Conservation (phyloP, 2,113 vertebrate species). For the Campylomormyrus numenius region DNA sequence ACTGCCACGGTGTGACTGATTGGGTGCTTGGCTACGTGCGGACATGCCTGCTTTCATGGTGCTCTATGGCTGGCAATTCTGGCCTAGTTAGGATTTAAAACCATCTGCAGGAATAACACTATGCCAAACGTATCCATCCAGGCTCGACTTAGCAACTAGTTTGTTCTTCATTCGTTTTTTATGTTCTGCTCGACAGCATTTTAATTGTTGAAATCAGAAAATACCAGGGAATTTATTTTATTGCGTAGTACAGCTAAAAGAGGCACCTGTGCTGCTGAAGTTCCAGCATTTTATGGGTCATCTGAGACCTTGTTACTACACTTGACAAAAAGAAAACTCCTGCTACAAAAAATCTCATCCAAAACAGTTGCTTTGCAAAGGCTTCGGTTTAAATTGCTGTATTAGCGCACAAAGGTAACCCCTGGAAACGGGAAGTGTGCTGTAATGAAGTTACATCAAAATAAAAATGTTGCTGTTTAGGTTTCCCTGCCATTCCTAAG, state of each 20-base stretch:
- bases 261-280: neutral
- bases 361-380: neutral
- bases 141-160: neutral
- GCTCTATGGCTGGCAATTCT: neutral
- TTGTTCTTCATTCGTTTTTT: neutral
- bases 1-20: neutral
- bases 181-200: neutral
- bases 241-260: neutral
- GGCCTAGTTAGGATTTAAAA: neutral
- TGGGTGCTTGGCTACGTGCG: neutral
- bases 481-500: neutral
- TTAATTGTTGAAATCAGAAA: neutral
- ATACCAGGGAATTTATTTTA: neutral
- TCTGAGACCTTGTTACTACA: neutral
- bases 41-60: neutral
- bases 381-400: neutral
- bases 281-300: neutral
- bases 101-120: neutral
- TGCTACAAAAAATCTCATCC: neutral
- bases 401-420: neutral
- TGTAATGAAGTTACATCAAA: neutral
- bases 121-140: neutral
- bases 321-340: neutral
- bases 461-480: neutral
- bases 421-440: neutral